A percentile compares a stretch with the other conserved stretches of the same genome.
Evolutionary conservation across 2,113 vertebrate genomes (phyloP).

Genomic region (Brachyistius frenatus): DNA sequence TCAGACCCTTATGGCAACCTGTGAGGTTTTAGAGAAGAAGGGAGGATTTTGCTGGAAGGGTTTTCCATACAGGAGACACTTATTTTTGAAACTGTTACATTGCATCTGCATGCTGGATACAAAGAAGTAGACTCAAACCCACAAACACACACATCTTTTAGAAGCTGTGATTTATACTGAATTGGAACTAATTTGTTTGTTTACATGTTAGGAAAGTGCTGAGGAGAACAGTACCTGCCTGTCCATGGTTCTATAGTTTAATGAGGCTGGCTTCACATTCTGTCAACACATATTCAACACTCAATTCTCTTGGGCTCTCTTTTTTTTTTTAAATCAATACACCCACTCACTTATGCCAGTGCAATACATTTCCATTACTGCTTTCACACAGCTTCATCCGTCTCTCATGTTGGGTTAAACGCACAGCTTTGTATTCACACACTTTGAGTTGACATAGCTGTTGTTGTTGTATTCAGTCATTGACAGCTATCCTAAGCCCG

Average conservation of each 20-base stretch:
- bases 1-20: conserved; percentile 13
- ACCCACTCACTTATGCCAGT: conserved; percentile 42
- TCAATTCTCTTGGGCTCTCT: conserved; percentile 36
- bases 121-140: background rate
- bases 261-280: conserved; percentile 46
- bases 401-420: conserved; percentile 36
- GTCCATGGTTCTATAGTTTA: conserved; percentile 46
- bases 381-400: conserved; percentile 15
- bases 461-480: conserved; percentile 12
- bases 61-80: conserved; percentile 24
- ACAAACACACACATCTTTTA: background rate
- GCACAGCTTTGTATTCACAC: conserved; percentile 29
- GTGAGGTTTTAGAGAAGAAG: conserved; percentile 18
- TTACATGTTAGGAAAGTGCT: conserved; percentile 42
- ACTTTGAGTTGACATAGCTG: conserved; percentile 11
- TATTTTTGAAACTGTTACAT: background rate
- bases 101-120: background rate
- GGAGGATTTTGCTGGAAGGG: conserved; percentile 33
- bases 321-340: conserved; percentile 52
- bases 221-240: conserved; percentile 28
- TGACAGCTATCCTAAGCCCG: conserved; percentile 21
- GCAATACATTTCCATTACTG: conserved; percentile 43
- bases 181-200: conserved; percentile 47
- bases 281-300: conserved; percentile 44
- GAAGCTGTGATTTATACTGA: conserved; percentile 9